These are phyloP conservation scores for Hymenopus coronatus DNA, from an alignment of 2,888 invertebrate species.

Conservation along the genomic window DNA sequence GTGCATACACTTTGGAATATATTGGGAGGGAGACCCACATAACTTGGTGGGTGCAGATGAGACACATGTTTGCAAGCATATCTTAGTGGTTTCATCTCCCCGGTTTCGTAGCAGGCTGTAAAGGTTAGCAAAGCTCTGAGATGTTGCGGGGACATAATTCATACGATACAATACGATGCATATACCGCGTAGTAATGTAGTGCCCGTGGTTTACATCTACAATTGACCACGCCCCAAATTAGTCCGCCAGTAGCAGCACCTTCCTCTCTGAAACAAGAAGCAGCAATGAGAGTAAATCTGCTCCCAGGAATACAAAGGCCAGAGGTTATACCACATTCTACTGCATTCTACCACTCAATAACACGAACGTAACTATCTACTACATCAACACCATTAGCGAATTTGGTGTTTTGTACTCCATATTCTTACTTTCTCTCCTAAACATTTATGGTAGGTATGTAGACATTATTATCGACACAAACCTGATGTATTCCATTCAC, in stretches of 20 bases:
- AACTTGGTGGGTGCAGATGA: not conserved
- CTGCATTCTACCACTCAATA: not conserved
- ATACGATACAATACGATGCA: not conserved
- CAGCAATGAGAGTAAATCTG: not conserved
- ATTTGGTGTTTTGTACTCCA: too few species aligned
- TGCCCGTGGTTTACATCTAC: conserved; percentile 1
- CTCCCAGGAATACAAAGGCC: not conserved
- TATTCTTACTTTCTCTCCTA: too few species aligned
- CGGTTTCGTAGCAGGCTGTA: not conserved
- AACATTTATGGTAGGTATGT: too few species aligned
- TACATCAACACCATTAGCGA: too few species aligned
- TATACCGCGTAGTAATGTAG: not conserved
- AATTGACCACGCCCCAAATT: conserved; percentile 14
- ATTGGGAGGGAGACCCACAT: too few species aligned
- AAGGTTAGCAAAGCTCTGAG: not conserved
- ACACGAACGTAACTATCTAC: too few species aligned
- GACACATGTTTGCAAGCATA: not conserved
- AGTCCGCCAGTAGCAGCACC: not conserved
- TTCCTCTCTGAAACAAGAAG: not conserved
- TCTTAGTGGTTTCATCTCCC: not conserved
- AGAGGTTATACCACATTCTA: not conserved
- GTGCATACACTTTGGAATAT: too few species aligned
- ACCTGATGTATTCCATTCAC: too few species aligned
- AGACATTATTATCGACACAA: too few species aligned
- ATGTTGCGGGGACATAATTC: not conserved